Evolutionary conservation across 1,140 invertebrate species (phyloP).

Genomic region (Bombyx mori): ASM3026992v2 NC_085122.1:10243501-10244000

Average conservation of each 20-base stretch:
- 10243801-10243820: constrained; percentile 34
- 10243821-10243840: not conserved
- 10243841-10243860: not conserved
- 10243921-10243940: too few species aligned
- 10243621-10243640: constrained; percentile 27
- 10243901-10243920: too few species aligned
- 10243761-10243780: constrained; percentile 30
- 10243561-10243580: constrained; percentile 28
- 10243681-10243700: constrained; percentile 38
- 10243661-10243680: constrained; percentile 45
- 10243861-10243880: not conserved
- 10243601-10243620: constrained; percentile 24
- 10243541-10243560: constrained; percentile 3
- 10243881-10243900: not conserved
- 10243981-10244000: too few species aligned
- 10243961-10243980: too few species aligned
- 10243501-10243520: too few species aligned
- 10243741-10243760: constrained; percentile 33
- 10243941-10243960: too few species aligned
- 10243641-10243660: constrained; percentile 44
- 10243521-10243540: not conserved
- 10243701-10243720: constrained; percentile 25
- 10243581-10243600: constrained; percentile 27
- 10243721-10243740: constrained; percentile 39
- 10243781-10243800: constrained; percentile 37